A percentile compares a stretch with the other conserved stretches of the same genome.
phyloP scores from a whole-genome alignment of 1,140 invertebrate species.

The Zaprionus kolodkinae region DNA sequence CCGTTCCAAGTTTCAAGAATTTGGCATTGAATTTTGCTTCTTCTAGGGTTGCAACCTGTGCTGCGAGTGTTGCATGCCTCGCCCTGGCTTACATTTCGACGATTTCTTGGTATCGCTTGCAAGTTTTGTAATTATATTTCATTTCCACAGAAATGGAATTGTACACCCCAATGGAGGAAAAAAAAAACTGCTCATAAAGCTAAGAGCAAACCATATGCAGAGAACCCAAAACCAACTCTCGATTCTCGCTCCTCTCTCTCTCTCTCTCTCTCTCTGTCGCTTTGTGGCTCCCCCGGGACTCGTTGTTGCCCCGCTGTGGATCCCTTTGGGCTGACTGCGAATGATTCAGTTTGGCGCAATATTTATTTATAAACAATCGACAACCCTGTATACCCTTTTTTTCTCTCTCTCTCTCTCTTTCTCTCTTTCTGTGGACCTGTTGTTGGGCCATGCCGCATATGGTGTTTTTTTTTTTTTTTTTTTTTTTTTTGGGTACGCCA shows the following conservation, averaged over 20 bases:
- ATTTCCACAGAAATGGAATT: conserved; percentile 28
- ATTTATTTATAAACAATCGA: conserved; percentile 71
- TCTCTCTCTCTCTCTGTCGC: too few relatives aligned
- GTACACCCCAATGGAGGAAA: conserved; percentile 9
- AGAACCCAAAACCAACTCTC: neutral
- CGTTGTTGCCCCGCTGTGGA: neutral
- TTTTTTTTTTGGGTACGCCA: conserved; percentile 10
- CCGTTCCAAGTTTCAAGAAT: conserved; percentile 6
- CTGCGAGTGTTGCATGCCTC: conserved; percentile 1
- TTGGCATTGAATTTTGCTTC: neutral
- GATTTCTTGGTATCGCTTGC: conserved; percentile 23
- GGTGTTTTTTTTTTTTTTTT: conserved; percentile 1
- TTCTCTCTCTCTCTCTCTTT: too few relatives aligned
- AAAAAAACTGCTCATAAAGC: conserved; percentile 4
- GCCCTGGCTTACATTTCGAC: neutral
- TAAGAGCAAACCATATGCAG: conserved; percentile 8
- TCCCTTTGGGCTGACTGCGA: neutral
- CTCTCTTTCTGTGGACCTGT: conserved; percentile 2
- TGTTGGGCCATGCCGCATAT: conserved; percentile 8
- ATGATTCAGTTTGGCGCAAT: conserved; percentile 23
- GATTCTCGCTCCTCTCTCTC: too few relatives aligned
- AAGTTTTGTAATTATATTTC: conserved; percentile 15
- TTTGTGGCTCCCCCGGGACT: conserved; percentile 13
- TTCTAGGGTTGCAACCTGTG: neutral
- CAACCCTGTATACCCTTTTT: neutral